Evolutionary conservation across 2,888 invertebrate genomes (phyloP).

Genomic region (Microchrysa polita): DNA sequence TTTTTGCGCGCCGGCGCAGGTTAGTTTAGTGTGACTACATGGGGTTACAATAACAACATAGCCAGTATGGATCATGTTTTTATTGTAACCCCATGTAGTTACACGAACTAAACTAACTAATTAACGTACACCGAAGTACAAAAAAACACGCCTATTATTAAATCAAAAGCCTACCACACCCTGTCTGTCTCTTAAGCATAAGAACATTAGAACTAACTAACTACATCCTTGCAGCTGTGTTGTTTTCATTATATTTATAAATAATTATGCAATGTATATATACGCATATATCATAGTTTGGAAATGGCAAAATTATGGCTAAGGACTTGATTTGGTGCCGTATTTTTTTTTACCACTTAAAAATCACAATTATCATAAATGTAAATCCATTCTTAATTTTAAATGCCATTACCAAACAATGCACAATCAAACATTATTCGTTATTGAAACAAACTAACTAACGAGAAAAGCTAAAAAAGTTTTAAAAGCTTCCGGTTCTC

Average conservation of each 20-base stretch:
- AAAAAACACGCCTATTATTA: too few species aligned
- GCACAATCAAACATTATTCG: slow-evolving; percentile 51
- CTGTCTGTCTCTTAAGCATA: neutral
- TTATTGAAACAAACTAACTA: slow-evolving; percentile 10
- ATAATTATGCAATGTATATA: slow-evolving; percentile 52
- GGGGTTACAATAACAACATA: too few species aligned
- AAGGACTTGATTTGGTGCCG: slow-evolving; percentile 74
- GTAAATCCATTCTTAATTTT: slow-evolving; percentile 16
- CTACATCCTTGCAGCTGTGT: slow-evolving; percentile 55
- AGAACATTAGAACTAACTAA: slow-evolving; percentile 20
- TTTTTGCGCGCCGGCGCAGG: too few species aligned
- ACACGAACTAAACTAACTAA: too few species aligned
- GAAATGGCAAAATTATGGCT: slow-evolving; percentile 67
- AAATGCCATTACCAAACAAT: slow-evolving; percentile 57
- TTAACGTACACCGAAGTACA: too few species aligned
- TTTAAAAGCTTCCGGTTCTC: too few species aligned
- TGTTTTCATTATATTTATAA: slow-evolving; percentile 50
- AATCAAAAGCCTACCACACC: neutral
- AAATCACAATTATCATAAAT: slow-evolving; percentile 1
- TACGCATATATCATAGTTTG: slow-evolving; percentile 68
- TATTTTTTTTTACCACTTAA: slow-evolving; percentile 1
- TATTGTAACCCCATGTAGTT: too few species aligned
- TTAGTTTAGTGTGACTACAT: too few species aligned
- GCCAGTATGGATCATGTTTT: too few species aligned
- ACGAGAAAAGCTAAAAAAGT: neutral